Evolutionary conservation across 1,140 invertebrate genomes (phyloP).

Genomic region (Dufourea novaeangliae): DNA sequence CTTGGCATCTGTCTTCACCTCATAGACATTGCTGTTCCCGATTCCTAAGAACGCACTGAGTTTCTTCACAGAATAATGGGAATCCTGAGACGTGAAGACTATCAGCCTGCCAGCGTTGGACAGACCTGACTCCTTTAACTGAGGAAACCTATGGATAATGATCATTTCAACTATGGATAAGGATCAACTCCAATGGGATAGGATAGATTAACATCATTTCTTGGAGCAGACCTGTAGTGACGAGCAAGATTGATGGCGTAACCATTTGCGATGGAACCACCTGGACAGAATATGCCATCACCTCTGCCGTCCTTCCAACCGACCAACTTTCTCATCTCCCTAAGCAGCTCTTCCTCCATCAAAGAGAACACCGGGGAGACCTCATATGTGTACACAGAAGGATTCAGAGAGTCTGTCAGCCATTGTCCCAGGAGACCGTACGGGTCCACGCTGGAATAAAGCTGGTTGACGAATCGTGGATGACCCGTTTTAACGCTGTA

Average conservation of each 20-base stretch:
- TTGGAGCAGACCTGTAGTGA: constrained; percentile 79
- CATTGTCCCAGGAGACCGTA: constrained; percentile 93
- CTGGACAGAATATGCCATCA: constrained; percentile 96
- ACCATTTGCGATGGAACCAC: constrained; percentile 96
- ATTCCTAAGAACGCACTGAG: constrained; percentile 90
- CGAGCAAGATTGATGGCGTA: constrained; percentile 96
- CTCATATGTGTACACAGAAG: constrained; percentile 94
- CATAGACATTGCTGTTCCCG: constrained; percentile 89
- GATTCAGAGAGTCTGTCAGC: constrained; percentile 92
- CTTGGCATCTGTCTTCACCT: constrained; percentile 85
- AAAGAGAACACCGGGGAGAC: constrained; percentile 94
- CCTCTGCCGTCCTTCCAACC: constrained; percentile 90
- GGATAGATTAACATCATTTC: no score
- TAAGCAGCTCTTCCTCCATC: constrained; percentile 91
- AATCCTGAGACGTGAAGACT: constrained; percentile 93
- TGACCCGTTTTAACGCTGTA: constrained; percentile 94
- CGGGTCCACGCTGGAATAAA: constrained; percentile 93
- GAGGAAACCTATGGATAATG: constrained; percentile 55
- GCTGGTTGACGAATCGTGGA: constrained; percentile 93
- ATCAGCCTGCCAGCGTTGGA: constrained; percentile 86
- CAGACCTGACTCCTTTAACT: constrained; percentile 86
- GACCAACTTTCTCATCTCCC: constrained; percentile 92
- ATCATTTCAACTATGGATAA: no score
- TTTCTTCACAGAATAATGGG: constrained; percentile 97
- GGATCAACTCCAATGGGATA: no score